These are phyloP conservation scores for Dipodomys ordii DNA, from an alignment of 2,113 vertebrate species.

Conservation along the genomic window DNA sequence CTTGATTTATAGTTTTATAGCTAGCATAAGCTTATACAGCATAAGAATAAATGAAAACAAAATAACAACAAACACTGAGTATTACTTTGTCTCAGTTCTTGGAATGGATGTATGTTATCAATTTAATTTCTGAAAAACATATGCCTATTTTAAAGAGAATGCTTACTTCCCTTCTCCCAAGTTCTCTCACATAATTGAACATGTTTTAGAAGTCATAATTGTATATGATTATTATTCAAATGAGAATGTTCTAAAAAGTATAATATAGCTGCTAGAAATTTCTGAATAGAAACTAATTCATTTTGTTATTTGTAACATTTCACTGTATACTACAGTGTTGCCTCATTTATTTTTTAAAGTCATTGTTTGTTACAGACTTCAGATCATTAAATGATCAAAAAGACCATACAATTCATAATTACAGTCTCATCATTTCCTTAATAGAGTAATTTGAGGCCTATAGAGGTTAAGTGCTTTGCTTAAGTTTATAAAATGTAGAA, in stretches of 20 bases:
- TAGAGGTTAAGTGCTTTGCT: not conserved
- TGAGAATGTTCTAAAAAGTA: not conserved
- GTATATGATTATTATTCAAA: not conserved
- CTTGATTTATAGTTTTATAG: not conserved
- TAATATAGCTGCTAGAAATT: not conserved
- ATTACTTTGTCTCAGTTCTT: not conserved
- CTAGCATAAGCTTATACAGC: not conserved
- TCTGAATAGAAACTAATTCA: not conserved
- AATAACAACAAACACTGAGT: not conserved
- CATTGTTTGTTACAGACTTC: not conserved
- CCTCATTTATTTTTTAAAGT: not conserved
- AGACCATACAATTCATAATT: not conserved
- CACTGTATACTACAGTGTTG: not conserved
- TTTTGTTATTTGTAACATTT: conserved; percentile 1
- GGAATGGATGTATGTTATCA: not conserved
- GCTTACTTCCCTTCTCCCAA: not conserved
- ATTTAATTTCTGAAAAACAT: not conserved
- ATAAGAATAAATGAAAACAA: not conserved
- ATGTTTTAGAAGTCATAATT: not conserved
- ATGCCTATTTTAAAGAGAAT: not conserved
- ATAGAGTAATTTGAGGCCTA: not conserved
- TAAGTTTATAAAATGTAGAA: not conserved
- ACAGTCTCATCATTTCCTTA: not conserved
- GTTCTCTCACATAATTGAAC: not conserved
- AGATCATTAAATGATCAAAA: not conserved